Conservation (phyloP, 2,888 invertebrate species). For the Cephonodes hylas region DNA sequence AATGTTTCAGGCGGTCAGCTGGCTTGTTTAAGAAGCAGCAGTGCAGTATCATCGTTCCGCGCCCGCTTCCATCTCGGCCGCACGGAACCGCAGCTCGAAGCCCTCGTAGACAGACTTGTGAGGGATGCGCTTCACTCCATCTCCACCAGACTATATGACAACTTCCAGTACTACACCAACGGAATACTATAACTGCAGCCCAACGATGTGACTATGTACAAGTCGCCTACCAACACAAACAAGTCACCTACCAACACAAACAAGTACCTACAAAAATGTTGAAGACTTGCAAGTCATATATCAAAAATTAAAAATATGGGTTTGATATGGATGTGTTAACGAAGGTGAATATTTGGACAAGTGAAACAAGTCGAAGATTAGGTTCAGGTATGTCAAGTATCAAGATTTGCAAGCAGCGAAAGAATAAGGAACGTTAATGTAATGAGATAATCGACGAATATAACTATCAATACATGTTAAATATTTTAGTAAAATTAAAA, state of each 20-base stretch:
- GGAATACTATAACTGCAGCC: constrained; percentile 87
- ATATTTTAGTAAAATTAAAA: background rate
- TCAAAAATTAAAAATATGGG: no score
- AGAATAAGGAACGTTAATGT: background rate
- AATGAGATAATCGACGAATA: background rate
- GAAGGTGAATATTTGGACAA: background rate
- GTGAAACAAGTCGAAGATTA: background rate
- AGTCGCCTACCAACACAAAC: no score
- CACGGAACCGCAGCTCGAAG: constrained; percentile 97
- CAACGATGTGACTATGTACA: no score
- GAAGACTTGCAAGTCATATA: background rate
- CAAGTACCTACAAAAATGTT: no score
- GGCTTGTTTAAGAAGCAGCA: constrained; percentile 97
- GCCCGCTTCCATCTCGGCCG: constrained; percentile 96
- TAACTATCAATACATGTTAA: background rate
- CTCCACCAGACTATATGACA: constrained; percentile 98
- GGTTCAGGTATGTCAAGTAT: background rate
- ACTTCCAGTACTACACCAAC: constrained; percentile 99
- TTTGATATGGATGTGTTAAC: no score
- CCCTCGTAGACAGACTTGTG: constrained; percentile 95
- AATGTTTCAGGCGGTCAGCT: constrained; percentile 90
- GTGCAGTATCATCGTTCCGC: constrained; percentile 94
- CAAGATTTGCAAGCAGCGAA: background rate
- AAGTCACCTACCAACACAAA: no score
- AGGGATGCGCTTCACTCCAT: constrained; percentile 97